Evolutionary conservation across 2,888 invertebrate genomes (phyloP), one percentile per base, ranked within the genome.

Genomic region (Camptogramma bilineatum): DNA sequence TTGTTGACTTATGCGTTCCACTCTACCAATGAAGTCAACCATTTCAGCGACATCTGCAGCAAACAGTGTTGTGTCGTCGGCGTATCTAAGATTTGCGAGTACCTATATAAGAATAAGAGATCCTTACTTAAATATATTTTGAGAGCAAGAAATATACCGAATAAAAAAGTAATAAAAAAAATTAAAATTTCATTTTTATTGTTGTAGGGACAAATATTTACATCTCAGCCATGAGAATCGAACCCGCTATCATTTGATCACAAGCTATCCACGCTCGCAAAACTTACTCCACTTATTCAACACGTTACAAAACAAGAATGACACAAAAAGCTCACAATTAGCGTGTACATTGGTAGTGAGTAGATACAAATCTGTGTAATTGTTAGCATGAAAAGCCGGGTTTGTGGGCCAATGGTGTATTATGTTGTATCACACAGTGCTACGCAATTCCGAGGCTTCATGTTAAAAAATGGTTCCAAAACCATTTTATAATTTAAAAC

Each of bases 331-430:
- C 48, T 58, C 53, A 52, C 64, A 65, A 68, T 54, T 57, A 67
- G 63, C 67, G 63, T 69, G 63, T 57, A 64, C 57, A 55, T 39
- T 44, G 47, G 34, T 39, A 39, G 34, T 13, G 34, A 13, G 28
- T 10, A 34, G 66, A 64, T 66, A 62, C 61, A 16, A 58, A 68
- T 66, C 62, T 10, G 58, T 63, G 61, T 65, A 70, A 62, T 58
- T 63, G 62, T 64, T 60, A 21, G 59, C 66, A 60, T 53, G 66
- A 63, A 68, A 74, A 78, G 83, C 75, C 77, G 62, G 81, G 85
- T 90, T 88, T 86, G 82, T 90, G 79, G 86, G 85, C 68, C 90
- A 85, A 78, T 73, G 69, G 67, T 58, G 57, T 58, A 65, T 72
- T 69, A 72, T 71, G 68, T 56, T 64, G 66, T 64, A 71, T 63